Evolutionary conservation across 1,140 invertebrate species (phyloP), one percentile per base, ranked within the genome.

Genomic region (Drosophila saltans): DNA sequence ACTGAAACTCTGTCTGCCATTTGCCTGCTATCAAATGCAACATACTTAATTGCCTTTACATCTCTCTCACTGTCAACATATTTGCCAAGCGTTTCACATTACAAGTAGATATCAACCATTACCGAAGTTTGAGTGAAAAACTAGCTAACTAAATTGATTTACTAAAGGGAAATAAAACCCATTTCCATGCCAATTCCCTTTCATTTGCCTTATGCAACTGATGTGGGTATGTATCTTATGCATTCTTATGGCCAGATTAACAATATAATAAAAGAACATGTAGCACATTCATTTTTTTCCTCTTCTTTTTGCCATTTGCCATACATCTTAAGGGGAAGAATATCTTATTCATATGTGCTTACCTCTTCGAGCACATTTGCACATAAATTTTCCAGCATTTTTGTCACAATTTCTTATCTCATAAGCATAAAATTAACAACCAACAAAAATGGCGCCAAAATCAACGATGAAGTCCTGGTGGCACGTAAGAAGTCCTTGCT

Each of bases 381-480:
- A 66, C 71, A 80, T 74, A 67, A 80, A 85, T 86, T 86, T 86
- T 80, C 83, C 83, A 77, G 67, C 72, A 69, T 88, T 80, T 88
- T 86, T 77, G 83, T 80, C 80, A 77, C 80, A 88, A 83, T 88
- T 83, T 83, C 83, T 88, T 86, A 86, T 86, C 83, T 73, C 76
- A 61, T 89, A 78, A 80, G 83, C 83, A 89, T 88, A 88, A 86
- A 86, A 86, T 86, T 86, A 86, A 86, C 83, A 86, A 72, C 83
- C 75, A 81, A 81, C 77, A 72, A 79, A 85, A 85, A 85, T 85
- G 82, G 75, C 69, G 83, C 64, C 82, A 83, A 88, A 88, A 88
- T 82, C 83, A 82, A 82, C 72, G 72, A 10, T 63, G 33, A 62
- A 75, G 73, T 21, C 24, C 43, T 52, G 21, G 21, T 64, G 40